These are phyloP conservation scores for Troides oblongomaculatus DNA, from an alignment of 2,888 invertebrate species.

Conservation along the genomic window DNA sequence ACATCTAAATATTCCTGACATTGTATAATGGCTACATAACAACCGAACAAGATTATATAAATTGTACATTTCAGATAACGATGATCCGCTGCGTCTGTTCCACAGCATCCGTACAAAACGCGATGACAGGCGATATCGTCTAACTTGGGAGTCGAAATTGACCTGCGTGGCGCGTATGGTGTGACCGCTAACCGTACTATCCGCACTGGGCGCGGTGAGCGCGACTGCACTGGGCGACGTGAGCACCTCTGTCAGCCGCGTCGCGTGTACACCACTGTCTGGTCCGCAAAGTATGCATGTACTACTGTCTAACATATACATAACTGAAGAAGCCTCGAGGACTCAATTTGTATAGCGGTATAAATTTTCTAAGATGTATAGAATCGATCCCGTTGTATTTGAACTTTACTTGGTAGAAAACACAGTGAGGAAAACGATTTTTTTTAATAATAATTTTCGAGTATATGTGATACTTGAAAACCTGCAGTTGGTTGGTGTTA, in stretches of 20 bases:
- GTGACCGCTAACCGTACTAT: not conserved
- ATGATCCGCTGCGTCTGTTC: slow-evolving; percentile 10
- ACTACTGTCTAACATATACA: not conserved
- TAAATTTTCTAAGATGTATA: no score
- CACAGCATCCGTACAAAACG: slow-evolving; percentile 16
- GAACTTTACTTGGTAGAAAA: no score
- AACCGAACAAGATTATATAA: not conserved
- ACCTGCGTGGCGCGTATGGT: slow-evolving; percentile 3
- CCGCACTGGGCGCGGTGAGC: slow-evolving; percentile 44
- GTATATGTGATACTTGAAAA: no score
- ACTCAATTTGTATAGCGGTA: no score
- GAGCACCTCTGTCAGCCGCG: slow-evolving; percentile 49
- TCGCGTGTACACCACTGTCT: slow-evolving; percentile 58
- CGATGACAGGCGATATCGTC: slow-evolving; percentile 8
- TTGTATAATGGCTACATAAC: not conserved
- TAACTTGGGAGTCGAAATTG: slow-evolving; percentile 5
- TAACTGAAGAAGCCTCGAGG: no score
- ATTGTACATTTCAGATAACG: slow-evolving; percentile 12
- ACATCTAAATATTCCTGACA: not conserved
- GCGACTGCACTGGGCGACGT: slow-evolving; percentile 41
- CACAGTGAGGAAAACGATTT: no score
- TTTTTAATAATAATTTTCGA: no score
- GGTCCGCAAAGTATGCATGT: slow-evolving; percentile 40
- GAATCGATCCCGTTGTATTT: no score
- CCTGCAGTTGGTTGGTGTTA: no score